These are phyloP conservation scores for Mormyrus iriodes DNA, from an alignment of 2,113 vertebrate species.

Conservation along the genomic window DNA sequence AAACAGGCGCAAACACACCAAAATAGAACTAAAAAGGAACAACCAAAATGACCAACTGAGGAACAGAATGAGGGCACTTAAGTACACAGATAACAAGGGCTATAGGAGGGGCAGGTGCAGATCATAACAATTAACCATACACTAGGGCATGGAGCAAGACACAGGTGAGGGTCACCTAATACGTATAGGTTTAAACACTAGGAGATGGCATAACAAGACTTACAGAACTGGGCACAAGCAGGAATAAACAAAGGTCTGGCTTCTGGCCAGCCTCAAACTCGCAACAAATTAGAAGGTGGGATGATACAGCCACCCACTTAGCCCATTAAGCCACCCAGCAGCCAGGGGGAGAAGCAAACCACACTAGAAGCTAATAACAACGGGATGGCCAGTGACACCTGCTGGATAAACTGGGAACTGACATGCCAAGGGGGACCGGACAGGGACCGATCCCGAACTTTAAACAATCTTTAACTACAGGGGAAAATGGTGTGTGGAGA, in stretches of 20 bases:
- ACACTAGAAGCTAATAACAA: neutral
- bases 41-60: neutral
- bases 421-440: neutral
- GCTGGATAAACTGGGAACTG: neutral
- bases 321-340: neutral
- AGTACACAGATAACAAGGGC: neutral
- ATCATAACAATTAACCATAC: neutral
- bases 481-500: neutral
- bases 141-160: neutral
- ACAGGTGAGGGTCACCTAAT: neutral
- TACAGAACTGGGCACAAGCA: neutral
- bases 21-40: neutral
- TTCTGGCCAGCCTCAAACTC: neutral
- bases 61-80: neutral
- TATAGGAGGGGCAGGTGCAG: neutral
- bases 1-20: neutral
- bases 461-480: neutral
- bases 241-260: neutral
- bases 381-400: neutral
- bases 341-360: neutral
- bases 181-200: neutral
- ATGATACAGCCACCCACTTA: neutral
- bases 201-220: neutral
- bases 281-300: neutral
- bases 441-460: neutral